Base-by-base conservation (phyloP, 2,888 invertebrate genomes). In the Leptopilina syphax region DNA sequence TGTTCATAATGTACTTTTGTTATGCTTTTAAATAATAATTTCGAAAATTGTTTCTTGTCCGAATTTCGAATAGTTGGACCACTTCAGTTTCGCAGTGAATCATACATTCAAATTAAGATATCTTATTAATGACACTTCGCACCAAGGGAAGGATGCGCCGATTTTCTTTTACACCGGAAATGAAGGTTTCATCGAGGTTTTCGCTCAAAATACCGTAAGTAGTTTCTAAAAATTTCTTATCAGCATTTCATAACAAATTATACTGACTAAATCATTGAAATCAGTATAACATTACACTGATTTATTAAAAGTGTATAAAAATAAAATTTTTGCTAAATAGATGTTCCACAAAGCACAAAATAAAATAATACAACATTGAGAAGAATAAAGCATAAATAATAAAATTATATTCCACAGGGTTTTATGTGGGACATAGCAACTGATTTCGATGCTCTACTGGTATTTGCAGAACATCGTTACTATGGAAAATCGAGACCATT, bases 91-190 rank as follows among this genome's bases (percentile, higher is more conserved):
- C 89, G 93, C 95, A 47, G 94, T 93, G 79, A 95, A 95, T 86
- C 94, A 94, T 73, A 96, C 95, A 1, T 98, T 97, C 89, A 93
- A 95, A 83, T 94, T 96, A 83, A 94, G 96, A 82, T 98, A 98
- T 92, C 93, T 99, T 85, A 93, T 96, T 84, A 97, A 97, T 88
- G 95, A 96, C 81, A 94, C 95, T 0, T 95, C 94, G 90, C 96
- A 96, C 95, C 93, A 94, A 68, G 91, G 90, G 24, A 93, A 94
- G 24, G 89, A 92, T 70, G 95, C 96, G 6, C 98, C 99, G 0
- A 97, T 99, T 86, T 98, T 99, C 90, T 96, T 96, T 91, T 98
- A 98, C 89, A 97, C 98, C 0, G 99, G 99, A 84, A 99, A 99
- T 93, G 99, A 99, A 94, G 99, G 98, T 67, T 95, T 95, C 88